Percentiles rank a stretch among this genome's conserved stretches.
Evolutionary conservation across 2,113 vertebrate species (phyloP).

Genomic region (Dolichallabes microphthalmus): DNA sequence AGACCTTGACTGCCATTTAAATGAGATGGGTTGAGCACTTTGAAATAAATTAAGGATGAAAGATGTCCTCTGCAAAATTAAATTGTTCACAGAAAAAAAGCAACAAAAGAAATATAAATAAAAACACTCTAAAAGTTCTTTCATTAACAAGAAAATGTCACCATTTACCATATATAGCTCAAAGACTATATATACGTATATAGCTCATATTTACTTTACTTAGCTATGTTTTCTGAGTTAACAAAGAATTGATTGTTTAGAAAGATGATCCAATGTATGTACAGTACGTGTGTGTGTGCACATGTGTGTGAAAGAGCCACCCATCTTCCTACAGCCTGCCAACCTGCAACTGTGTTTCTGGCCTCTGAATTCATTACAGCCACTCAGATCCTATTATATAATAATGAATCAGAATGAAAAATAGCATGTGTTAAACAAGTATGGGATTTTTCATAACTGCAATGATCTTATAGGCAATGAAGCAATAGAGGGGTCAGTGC

Average conservation of each 20-base stretch:
- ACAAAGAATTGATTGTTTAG: constrained; percentile 63
- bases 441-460: constrained; percentile 42
- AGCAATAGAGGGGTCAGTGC: not conserved
- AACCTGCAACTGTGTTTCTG: constrained; percentile 70
- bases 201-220: too few species aligned
- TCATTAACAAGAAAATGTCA: not conserved
- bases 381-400: constrained; percentile 72
- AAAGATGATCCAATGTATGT: constrained; percentile 48
- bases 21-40: not conserved
- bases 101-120: not conserved
- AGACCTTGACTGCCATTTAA: not conserved
- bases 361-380: constrained; percentile 70
- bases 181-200: too few species aligned
- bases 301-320: not conserved
- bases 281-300: not conserved
- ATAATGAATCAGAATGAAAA: constrained; percentile 72
- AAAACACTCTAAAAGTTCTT: not conserved
- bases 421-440: constrained; percentile 54
- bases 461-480: not conserved
- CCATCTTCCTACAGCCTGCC: constrained; percentile 48
- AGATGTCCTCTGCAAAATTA: not conserved
- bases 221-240: constrained; percentile 64
- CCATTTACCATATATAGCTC: too few species aligned
- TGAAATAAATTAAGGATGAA: not conserved
- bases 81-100: too few species aligned